Percentiles rank a stretch among this genome's conserved stretches.
phyloP scores from a whole-genome alignment of 1,140 invertebrate genomes.

The Drosophila lowei region DNA sequence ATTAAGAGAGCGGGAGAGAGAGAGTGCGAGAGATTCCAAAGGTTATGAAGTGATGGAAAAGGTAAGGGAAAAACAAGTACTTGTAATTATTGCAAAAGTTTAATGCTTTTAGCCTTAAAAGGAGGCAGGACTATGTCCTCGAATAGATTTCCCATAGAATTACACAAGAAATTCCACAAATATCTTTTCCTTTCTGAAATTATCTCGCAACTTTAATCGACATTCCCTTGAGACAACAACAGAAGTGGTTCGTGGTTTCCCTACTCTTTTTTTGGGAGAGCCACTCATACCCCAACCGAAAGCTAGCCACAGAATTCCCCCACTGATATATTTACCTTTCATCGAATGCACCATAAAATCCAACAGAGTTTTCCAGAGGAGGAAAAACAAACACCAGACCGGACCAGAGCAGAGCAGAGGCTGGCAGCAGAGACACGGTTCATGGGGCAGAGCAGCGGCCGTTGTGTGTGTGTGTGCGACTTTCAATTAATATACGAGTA shows the following conservation, averaged over 20 bases:
- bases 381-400: not conserved
- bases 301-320: constrained; percentile 31
- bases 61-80: no score
- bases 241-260: not conserved
- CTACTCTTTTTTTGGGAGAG: constrained; percentile 7
- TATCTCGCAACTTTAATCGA: no score
- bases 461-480: constrained; percentile 26
- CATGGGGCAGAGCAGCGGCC: not conserved
- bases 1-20: no score
- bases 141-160: no score
- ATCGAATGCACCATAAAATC: constrained; percentile 45
- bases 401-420: constrained; percentile 11
- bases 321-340: constrained; percentile 56
- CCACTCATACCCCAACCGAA: constrained; percentile 10
- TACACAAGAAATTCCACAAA: no score
- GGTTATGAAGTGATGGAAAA: no score
- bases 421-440: not conserved
- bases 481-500: constrained; percentile 67
- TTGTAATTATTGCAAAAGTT: no score
- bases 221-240: not conserved
- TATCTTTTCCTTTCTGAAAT: no score
- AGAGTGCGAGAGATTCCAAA: no score
- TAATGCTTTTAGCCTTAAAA: no score
- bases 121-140: no score
- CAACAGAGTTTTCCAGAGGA: not conserved